Percentiles rank a stretch among this genome's conserved stretches.
Conservation (phyloP, 92 coral and sea anemone species). For the Montipora capitata region DNA sequence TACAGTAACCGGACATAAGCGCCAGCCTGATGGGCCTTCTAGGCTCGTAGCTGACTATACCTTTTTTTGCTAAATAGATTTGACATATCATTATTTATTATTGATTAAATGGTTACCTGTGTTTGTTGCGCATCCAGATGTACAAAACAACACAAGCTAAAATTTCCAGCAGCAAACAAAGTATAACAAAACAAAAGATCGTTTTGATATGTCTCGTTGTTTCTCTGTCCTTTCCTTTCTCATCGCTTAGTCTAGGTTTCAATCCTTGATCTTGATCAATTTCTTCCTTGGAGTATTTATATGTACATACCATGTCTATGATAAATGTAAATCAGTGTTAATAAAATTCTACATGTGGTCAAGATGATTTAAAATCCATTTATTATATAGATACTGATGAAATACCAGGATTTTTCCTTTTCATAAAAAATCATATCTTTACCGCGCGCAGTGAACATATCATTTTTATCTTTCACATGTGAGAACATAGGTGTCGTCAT, state of each 20-base stretch:
- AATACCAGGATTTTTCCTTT: too few species aligned
- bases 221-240: not conserved
- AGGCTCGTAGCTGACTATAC: too few species aligned
- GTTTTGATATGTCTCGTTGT: not conserved
- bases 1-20: too few species aligned
- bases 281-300: not conserved
- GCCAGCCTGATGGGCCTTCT: too few species aligned
- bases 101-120: not conserved
- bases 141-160: not conserved
- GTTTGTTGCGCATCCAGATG: not conserved
- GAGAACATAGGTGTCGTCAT: too few species aligned
- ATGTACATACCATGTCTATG: not conserved
- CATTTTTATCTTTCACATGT: too few species aligned
- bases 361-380: not conserved
- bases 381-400: too few species aligned
- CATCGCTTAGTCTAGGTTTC: not conserved
- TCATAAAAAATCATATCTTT: too few species aligned
- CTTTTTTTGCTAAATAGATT: too few species aligned
- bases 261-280: too few species aligned
- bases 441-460: too few species aligned
- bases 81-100: too few species aligned
- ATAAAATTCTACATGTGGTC: not conserved
- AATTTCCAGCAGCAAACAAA: slow-evolving; percentile 19
- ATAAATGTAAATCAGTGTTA: not conserved
- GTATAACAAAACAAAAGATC: slow-evolving; percentile 9